Percentiles rank a stretch among this genome's conserved stretches.
Evolutionary conservation across 2,888 invertebrate species (phyloP).

Genomic region (Heliothis peltigera): DNA sequence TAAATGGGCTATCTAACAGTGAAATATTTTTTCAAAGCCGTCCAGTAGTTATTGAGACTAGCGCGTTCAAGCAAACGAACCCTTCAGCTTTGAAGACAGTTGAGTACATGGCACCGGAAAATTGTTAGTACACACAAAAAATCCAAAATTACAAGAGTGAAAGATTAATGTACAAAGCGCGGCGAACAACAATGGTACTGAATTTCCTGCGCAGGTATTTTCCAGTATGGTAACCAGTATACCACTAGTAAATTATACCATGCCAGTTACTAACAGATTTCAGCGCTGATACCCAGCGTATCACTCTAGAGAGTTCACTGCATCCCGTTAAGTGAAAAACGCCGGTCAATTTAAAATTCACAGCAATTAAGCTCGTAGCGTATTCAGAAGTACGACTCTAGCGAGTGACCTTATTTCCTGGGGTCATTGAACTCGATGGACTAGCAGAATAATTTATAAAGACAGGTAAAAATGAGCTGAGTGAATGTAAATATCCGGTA

Average conservation of each 20-base stretch:
- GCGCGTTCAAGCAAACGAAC: too few relatives aligned
- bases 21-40: too few relatives aligned
- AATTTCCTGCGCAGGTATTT: too few relatives aligned
- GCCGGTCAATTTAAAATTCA: constrained; percentile 38
- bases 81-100: too few relatives aligned
- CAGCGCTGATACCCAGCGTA: neutral
- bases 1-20: too few relatives aligned
- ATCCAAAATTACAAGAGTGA: too few relatives aligned
- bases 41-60: too few relatives aligned
- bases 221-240: too few relatives aligned
- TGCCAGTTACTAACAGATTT: neutral
- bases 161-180: too few relatives aligned
- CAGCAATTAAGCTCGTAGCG: constrained; percentile 36
- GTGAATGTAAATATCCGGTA: neutral
- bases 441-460: constrained; percentile 29
- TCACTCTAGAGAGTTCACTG: neutral
- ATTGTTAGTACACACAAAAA: too few relatives aligned
- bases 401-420: constrained; percentile 57
- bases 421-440: constrained; percentile 57
- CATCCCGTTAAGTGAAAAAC: constrained; percentile 27
- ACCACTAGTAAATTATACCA: neutral
- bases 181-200: too few relatives aligned
- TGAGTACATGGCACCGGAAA: too few relatives aligned
- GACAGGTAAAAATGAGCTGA: constrained; percentile 19
- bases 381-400: constrained; percentile 19